Evolutionary conservation across 2,113 vertebrate genomes (phyloP).

Genomic region (Phylloscopus trochiloides): DNA sequence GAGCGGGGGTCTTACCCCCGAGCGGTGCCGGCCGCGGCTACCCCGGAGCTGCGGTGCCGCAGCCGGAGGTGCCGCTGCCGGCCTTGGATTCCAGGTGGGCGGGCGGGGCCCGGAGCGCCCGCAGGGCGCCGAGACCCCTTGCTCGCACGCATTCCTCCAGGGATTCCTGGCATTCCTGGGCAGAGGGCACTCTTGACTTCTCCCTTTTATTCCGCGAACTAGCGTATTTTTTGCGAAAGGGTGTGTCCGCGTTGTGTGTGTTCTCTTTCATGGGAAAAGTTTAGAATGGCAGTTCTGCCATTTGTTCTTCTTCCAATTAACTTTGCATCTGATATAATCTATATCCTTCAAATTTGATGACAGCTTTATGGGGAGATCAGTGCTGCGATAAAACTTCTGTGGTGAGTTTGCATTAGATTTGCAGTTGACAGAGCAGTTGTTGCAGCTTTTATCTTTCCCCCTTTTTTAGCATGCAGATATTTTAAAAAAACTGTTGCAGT

Average conservation of each 20-base stretch:
- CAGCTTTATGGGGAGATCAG: not conserved
- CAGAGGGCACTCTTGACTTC: not conserved
- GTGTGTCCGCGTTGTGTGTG: not conserved
- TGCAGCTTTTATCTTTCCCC: not conserved
- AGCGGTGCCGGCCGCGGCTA: not conserved
- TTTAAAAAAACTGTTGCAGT: not conserved
- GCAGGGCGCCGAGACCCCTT: not conserved
- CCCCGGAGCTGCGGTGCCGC: not conserved
- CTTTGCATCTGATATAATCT: not conserved
- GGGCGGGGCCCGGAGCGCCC: not conserved
- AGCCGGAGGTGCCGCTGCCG: not conserved
- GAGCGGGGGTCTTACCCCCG: not conserved
- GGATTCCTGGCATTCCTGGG: conserved; percentile 54
- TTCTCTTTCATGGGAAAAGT: not conserved
- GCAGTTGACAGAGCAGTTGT: not conserved
- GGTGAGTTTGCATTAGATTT: not conserved
- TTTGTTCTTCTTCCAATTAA: not conserved
- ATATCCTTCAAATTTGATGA: not conserved
- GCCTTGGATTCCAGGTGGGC: not conserved
- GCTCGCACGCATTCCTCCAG: not conserved
- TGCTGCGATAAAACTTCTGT: not conserved
- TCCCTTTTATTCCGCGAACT: not conserved
- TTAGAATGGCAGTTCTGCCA: not conserved
- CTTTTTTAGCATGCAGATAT: not conserved
- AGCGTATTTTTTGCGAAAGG: not conserved